Evolutionary conservation across 2,888 invertebrate species (phyloP).

Genomic region (Tuberolachnus salignus): DNA sequence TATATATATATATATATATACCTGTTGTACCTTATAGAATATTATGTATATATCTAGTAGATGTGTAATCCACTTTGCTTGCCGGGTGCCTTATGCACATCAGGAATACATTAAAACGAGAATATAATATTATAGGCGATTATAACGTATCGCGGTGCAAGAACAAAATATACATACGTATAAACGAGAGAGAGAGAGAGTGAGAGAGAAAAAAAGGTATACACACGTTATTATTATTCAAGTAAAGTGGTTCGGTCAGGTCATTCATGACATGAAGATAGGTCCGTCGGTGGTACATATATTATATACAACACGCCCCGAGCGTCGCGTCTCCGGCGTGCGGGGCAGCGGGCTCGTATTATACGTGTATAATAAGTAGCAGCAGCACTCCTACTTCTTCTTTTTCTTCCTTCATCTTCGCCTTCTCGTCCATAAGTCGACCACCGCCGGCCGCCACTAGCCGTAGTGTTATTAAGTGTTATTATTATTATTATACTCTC

Average conservation of each 20-base stretch:
- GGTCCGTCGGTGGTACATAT: conserved; percentile 24
- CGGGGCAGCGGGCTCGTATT: too few relatives aligned
- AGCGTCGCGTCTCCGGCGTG: conserved; percentile 23
- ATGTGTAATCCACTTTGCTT: conserved; percentile 31
- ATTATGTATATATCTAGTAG: background rate
- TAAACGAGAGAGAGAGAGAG: background rate
- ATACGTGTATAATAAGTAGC: background rate
- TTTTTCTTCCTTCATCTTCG: background rate
- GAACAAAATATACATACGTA: too few relatives aligned
- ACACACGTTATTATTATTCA: conserved; percentile 44
- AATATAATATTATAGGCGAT: background rate
- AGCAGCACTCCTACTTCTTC: conserved; percentile 29
- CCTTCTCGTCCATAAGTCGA: conserved; percentile 29
- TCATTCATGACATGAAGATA: conserved; percentile 54
- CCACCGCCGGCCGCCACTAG: background rate
- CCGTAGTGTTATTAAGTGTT: conserved; percentile 46
- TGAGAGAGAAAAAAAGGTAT: conserved; percentile 11
- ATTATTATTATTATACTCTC: conserved; percentile 36
- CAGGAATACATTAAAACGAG: conserved; percentile 51
- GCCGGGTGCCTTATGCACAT: conserved; percentile 56
- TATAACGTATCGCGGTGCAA: too few relatives aligned
- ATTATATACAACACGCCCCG: conserved; percentile 34
- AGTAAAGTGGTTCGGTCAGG: conserved; percentile 51
- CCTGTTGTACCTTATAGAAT: too few relatives aligned
- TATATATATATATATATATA: too few relatives aligned